Conservation (phyloP, 1,140 invertebrate species). For the Pantala flavescens region DNA sequence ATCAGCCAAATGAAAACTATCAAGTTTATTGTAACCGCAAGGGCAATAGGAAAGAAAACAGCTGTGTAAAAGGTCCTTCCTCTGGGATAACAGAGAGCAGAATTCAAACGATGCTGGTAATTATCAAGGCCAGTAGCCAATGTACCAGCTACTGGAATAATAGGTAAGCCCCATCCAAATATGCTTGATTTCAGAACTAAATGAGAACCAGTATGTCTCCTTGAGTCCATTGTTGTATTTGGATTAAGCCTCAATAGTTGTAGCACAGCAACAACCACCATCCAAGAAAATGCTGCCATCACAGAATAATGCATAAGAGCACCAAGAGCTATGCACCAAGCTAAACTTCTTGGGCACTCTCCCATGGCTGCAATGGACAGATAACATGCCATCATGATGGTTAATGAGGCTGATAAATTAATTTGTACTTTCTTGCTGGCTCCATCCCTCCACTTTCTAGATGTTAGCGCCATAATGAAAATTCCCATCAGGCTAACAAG, state of each 20-base stretch:
- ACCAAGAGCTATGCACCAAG: constrained; percentile 39
- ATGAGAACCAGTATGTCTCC: constrained; percentile 27
- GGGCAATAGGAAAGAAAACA: constrained; percentile 42
- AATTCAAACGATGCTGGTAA: constrained; percentile 35
- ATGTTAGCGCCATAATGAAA: constrained; percentile 44
- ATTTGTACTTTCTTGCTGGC: constrained; percentile 50
- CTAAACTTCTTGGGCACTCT: constrained; percentile 18
- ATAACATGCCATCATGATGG: constrained; percentile 45
- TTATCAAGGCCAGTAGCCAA: constrained; percentile 36
- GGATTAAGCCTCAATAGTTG: constrained; percentile 50
- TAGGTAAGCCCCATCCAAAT: constrained; percentile 42
- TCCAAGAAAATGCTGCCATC: constrained; percentile 51
- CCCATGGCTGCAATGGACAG: constrained; percentile 37
- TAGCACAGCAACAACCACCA: constrained; percentile 48
- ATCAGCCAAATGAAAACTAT: constrained; percentile 45
- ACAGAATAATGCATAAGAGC: constrained; percentile 48
- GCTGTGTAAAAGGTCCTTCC: constrained; percentile 41
- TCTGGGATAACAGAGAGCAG: constrained; percentile 17
- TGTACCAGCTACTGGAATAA: constrained; percentile 39
- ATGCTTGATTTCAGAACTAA: constrained; percentile 35
- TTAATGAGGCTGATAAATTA: constrained; percentile 45
- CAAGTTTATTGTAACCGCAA: constrained; percentile 43
- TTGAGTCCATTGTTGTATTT: neutral
- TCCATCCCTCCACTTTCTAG: constrained; percentile 46
- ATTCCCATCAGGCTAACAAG: constrained; percentile 44